Percentiles rank a stretch among this genome's conserved stretches.
These are phyloP conservation scores for Diplodus sargus DNA, from an alignment of 2,797 vertebrate species.

Conservation along the genomic window DNA sequence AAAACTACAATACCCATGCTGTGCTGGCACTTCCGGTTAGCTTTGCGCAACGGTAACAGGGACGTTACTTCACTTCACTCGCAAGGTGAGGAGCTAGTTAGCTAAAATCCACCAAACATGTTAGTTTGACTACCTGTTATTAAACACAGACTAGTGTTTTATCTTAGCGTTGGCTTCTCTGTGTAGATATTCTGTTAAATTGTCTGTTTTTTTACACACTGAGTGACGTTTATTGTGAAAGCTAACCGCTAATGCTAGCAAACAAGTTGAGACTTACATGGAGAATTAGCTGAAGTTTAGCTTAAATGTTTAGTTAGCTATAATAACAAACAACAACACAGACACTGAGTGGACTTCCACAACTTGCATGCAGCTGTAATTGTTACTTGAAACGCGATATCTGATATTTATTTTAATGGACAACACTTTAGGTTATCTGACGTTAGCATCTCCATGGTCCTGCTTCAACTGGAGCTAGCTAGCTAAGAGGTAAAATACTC, in stretches of 20 bases:
- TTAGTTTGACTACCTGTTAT: fast-evolving
- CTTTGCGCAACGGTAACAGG: too few relatives aligned
- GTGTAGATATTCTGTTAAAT: neutral
- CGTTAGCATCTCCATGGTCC: neutral
- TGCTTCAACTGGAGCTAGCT: too few relatives aligned
- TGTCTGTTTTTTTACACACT: neutral
- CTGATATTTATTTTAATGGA: neutral
- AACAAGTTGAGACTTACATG: neutral
- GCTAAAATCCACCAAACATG: too few relatives aligned
- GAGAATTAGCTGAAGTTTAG: neutral
- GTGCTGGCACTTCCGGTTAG: conserved; percentile 7
- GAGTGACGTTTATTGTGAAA: neutral
- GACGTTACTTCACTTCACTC: neutral
- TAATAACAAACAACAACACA: too few relatives aligned
- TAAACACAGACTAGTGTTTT: fast-evolving
- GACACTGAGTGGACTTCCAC: neutral
- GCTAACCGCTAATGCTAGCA: conserved; percentile 51
- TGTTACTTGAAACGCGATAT: neutral
- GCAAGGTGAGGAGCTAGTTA: conserved; percentile 43
- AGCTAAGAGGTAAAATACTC: too few relatives aligned
- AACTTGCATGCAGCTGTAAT: neutral
- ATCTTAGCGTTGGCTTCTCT: fast-evolving
- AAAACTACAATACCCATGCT: conserved; percentile 35
- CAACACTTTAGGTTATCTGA: too few relatives aligned
- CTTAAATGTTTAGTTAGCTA: neutral